Percentiles rank a stretch among this genome's conserved stretches.
Conservation (phyloP, 37 sponge, comb jelly and placozoan species). For the Geodia barretti region DNA sequence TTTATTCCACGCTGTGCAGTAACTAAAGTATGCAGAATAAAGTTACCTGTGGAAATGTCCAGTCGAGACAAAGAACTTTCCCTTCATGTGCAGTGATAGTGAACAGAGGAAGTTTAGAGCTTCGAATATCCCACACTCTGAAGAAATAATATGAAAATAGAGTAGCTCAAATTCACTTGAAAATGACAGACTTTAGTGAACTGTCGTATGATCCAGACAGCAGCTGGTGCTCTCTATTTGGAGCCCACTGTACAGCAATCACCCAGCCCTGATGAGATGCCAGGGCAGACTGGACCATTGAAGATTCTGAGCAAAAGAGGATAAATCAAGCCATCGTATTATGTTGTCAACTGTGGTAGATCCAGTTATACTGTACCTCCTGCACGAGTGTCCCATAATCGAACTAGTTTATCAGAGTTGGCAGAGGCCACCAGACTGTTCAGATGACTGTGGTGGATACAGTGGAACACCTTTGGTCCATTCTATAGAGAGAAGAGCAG, state of each 20-base stretch:
- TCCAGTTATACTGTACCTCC: slow-evolving; percentile 9
- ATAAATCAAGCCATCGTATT: neutral
- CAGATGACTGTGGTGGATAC: slow-evolving; percentile 26
- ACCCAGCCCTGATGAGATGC: slow-evolving; percentile 88
- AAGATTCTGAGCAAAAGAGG: slow-evolving; percentile 31
- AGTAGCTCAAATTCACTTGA: neutral
- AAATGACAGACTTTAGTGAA: slow-evolving; percentile 12
- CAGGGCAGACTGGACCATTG: slow-evolving; percentile 61
- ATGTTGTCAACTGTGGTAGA: neutral
- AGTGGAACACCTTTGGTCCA: slow-evolving; percentile 69
- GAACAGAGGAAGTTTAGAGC: slow-evolving; percentile 74
- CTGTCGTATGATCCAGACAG: slow-evolving; percentile 87
- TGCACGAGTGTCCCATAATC: slow-evolving; percentile 78
- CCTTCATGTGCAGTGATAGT: slow-evolving; percentile 78
- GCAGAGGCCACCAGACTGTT: slow-evolving; percentile 69
- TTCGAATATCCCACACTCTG: slow-evolving; percentile 87
- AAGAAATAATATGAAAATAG: slow-evolving; percentile 12
- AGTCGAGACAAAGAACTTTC: slow-evolving; percentile 84
- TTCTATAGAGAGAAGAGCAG: slow-evolving; percentile 26
- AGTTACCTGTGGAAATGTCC: slow-evolving; percentile 55
- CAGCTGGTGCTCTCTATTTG: slow-evolving; percentile 66
- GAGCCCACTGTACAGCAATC: slow-evolving; percentile 74
- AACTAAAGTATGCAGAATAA: too few species aligned
- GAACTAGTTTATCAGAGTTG: slow-evolving; percentile 67
- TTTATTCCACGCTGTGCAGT: neutral